Evolutionary conservation across 2,113 vertebrate species (phyloP).

Genomic region (Urocolius indicus): DNA sequence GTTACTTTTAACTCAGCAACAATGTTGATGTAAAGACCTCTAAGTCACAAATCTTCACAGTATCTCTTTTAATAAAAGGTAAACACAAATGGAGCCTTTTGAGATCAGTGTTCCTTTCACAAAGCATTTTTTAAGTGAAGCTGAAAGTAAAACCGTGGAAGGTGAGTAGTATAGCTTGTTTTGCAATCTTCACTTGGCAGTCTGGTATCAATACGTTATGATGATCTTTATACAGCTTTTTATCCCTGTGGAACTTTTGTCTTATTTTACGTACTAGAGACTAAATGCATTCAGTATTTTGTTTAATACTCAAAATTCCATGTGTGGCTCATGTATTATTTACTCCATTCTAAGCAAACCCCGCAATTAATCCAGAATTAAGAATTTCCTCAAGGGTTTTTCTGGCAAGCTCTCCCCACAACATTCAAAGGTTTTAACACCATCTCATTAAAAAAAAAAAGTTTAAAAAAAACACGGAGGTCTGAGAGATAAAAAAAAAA

Average conservation of each 20-base stretch:
- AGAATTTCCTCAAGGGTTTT: slow-evolving; percentile 51
- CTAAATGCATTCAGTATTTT: background rate
- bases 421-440: slow-evolving; percentile 35
- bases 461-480: slow-evolving; percentile 12
- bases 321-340: slow-evolving; percentile 9
- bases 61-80: background rate
- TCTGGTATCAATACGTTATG: background rate
- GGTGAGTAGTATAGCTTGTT: background rate
- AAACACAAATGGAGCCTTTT: background rate
- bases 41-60: background rate
- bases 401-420: slow-evolving; percentile 30
- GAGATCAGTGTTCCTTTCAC: background rate
- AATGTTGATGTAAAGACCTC: background rate
- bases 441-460: slow-evolving; percentile 23
- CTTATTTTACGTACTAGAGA: background rate
- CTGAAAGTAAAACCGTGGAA: background rate
- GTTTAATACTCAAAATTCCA: background rate
- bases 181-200: background rate
- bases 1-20: background rate
- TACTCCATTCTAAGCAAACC: slow-evolving; percentile 29
- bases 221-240: background rate
- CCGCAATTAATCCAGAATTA: slow-evolving; percentile 52
- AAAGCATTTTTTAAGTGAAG: background rate
- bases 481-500: background rate
- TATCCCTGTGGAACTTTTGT: background rate